Percentiles rank a stretch among this genome's conserved stretches.
Evolutionary conservation across 2,888 invertebrate genomes (phyloP).

Genomic region (Chesias legatella): DNA sequence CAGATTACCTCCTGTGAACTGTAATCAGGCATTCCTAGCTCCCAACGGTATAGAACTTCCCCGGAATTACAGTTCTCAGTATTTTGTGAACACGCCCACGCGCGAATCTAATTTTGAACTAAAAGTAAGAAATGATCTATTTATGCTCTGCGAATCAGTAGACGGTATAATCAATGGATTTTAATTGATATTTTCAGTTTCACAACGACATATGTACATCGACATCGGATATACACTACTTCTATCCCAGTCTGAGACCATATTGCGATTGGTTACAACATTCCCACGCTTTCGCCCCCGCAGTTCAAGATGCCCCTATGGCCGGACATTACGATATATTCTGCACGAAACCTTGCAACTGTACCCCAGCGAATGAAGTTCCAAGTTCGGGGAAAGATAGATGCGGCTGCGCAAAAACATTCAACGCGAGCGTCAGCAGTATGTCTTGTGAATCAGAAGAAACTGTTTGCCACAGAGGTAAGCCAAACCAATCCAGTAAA

Average conservation of each 20-base stretch:
- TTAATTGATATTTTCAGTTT: constrained; percentile 47
- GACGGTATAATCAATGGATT: too few species aligned
- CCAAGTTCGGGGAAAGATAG: constrained; percentile 4
- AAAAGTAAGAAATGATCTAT: background rate
- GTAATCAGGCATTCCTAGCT: constrained; percentile 7
- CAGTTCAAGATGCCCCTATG: constrained; percentile 40
- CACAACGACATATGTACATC: constrained; percentile 65
- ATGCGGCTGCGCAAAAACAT: constrained; percentile 3
- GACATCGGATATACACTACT: constrained; percentile 65
- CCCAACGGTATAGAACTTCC: constrained; percentile 4
- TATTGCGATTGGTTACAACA: constrained; percentile 24
- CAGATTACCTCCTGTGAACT: constrained; percentile 15
- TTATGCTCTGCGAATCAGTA: background rate
- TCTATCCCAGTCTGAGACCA: constrained; percentile 46
- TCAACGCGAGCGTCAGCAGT: constrained; percentile 9
- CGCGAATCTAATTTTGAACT: constrained; percentile 5
- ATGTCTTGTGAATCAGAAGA: constrained; percentile 18
- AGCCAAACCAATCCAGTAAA: constrained; percentile 3
- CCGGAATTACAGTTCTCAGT: constrained; percentile 13
- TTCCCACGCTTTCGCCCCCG: constrained; percentile 30
- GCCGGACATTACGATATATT: constrained; percentile 26
- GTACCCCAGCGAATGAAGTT: constrained; percentile 18
- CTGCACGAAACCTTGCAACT: constrained; percentile 38
- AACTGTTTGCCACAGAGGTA: constrained; percentile 2
- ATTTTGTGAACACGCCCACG: constrained; percentile 4